Evolutionary conservation across 1,140 invertebrate species (phyloP).

Genomic region (Campodea augens): DNA sequence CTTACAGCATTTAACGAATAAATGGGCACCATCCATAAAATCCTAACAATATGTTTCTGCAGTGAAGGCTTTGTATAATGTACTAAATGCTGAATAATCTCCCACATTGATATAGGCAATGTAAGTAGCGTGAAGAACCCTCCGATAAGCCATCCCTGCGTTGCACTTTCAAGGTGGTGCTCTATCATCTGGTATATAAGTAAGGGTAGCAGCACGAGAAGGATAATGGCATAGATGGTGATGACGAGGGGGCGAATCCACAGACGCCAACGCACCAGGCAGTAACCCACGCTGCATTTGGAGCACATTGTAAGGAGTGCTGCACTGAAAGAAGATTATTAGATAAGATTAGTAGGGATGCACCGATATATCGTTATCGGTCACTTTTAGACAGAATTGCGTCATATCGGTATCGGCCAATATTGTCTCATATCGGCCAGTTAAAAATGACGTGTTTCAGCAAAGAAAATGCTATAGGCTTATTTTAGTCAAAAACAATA

Average conservation of each 20-base stretch:
- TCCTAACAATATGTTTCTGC: slow-evolving; percentile 85
- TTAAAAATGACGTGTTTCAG: too few relatives aligned
- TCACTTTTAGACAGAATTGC: too few relatives aligned
- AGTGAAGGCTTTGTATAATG: slow-evolving; percentile 82
- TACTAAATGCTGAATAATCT: slow-evolving; percentile 82
- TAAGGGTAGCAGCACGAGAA: slow-evolving; percentile 63
- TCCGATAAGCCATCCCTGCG: slow-evolving; percentile 63
- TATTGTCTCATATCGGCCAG: too few relatives aligned
- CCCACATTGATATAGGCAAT: slow-evolving; percentile 80
- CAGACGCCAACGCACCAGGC: slow-evolving; percentile 44
- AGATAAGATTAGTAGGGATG: too few relatives aligned
- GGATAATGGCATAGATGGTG: slow-evolving; percentile 52
- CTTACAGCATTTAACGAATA: slow-evolving; percentile 86
- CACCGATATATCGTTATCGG: too few relatives aligned
- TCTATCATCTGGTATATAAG: slow-evolving; percentile 40
- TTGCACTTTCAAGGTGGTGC: slow-evolving; percentile 14
- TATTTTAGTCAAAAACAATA: too few relatives aligned
- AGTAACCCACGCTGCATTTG: not conserved
- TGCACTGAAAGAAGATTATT: too few relatives aligned
- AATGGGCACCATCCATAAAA: slow-evolving; percentile 95
- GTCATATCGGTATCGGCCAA: too few relatives aligned
- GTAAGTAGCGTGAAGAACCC: slow-evolving; percentile 78
- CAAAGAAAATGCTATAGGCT: too few relatives aligned
- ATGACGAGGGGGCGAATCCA: slow-evolving; percentile 76
- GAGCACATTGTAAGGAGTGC: too few relatives aligned